phyloP scores from a whole-genome alignment of 2,113 vertebrate genomes.

The Albula goreensis region DNA sequence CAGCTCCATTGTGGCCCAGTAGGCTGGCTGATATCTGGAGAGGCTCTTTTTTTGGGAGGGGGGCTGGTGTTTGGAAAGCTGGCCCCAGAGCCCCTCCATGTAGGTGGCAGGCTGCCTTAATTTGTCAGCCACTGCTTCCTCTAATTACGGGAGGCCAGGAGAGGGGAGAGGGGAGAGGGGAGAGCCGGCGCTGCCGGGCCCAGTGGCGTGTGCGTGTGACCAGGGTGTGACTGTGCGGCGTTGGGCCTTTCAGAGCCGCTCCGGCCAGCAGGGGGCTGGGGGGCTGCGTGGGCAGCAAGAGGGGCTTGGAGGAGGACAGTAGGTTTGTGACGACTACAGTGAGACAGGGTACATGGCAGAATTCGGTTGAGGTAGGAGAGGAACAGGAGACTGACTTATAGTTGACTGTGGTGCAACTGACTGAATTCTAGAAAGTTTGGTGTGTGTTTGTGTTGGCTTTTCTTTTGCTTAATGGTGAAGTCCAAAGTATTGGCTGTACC shows the following conservation, averaged over 20 bases:
- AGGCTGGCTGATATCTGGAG: not conserved
- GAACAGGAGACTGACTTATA: no score
- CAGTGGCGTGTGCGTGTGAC: not conserved
- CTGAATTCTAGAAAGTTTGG: no score
- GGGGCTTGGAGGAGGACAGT: no score
- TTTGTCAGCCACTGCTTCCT: conserved; percentile 18
- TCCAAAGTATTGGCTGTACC: no score
- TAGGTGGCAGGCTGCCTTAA: conserved; percentile 31
- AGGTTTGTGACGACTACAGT: no score
- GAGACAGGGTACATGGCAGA: no score
- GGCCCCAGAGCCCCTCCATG: not conserved
- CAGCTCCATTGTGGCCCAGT: not conserved
- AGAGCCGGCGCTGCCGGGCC: not conserved
- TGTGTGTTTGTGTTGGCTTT: no score
- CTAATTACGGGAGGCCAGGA: conserved; percentile 13
- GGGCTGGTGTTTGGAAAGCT: conserved; percentile 24
- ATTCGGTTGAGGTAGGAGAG: no score
- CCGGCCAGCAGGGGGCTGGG: not conserved
- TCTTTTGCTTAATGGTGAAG: no score
- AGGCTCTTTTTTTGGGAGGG: not conserved
- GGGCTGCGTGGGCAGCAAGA: no score
- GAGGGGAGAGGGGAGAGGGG: not conserved
- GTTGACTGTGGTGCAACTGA: no score
- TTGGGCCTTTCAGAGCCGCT: not conserved
- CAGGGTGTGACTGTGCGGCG: not conserved